Conservation (phyloP, 2,888 invertebrate genomes). For the Lydus trimaculatus region DNA sequence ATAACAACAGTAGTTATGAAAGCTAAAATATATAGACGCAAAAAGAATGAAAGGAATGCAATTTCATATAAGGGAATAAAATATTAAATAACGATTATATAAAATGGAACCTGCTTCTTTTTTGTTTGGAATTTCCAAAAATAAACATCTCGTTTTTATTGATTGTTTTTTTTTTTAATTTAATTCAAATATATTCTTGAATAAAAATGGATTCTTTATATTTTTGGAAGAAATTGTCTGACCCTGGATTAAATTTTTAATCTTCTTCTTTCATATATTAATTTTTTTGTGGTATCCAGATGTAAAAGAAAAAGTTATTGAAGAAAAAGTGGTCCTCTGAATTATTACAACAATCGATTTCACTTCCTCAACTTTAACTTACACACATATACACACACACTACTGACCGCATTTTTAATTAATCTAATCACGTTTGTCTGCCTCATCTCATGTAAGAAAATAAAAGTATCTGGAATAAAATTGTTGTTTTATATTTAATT, state of each 20-base stretch:
- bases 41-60: background rate
- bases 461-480: background rate
- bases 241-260: background rate
- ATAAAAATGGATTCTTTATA: no score
- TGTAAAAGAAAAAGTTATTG: background rate
- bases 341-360: constrained; percentile 5
- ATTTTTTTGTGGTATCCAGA: no score
- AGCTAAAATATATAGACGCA: background rate
- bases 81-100: no score
- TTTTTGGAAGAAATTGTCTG: no score
- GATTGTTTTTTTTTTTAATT: no score
- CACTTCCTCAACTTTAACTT: background rate
- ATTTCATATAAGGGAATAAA: background rate
- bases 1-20: no score
- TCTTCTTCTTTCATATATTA: no score
- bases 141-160: no score
- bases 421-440: background rate
- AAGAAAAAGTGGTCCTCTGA: background rate
- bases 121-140: no score
- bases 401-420: background rate
- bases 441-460: background rate
- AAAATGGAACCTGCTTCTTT: no score
- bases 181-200: no score
- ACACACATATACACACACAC: background rate
- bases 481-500: background rate